These are phyloP conservation scores for Chrysopilus asiliformis DNA, from an alignment of 2,888 invertebrate species.

Conservation along the genomic window DNA sequence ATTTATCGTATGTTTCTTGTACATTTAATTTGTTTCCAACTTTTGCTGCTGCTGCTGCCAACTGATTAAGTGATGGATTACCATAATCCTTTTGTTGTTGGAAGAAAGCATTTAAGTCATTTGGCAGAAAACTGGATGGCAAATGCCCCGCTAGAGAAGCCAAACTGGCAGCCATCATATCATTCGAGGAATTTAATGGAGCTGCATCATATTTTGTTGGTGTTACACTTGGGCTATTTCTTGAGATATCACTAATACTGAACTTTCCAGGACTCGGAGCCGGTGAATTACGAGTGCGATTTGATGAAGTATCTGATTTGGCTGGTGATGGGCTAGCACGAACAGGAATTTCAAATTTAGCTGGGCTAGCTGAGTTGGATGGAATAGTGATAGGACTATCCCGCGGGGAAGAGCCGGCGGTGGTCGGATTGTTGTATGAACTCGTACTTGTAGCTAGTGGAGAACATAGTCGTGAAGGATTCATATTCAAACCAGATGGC, in stretches of 20 bases:
- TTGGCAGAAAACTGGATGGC: slow-evolving; percentile 31
- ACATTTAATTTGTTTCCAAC: slow-evolving; percentile 22
- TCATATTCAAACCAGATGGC: slow-evolving; percentile 36
- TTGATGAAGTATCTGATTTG: slow-evolving; percentile 45
- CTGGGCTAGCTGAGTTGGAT: slow-evolving; percentile 35
- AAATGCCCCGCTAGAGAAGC: slow-evolving; percentile 32
- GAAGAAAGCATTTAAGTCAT: slow-evolving; percentile 29
- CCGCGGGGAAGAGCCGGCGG: slow-evolving; percentile 26
- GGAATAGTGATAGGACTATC: slow-evolving; percentile 35
- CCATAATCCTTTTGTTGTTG: slow-evolving; percentile 33
- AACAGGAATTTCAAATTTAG: slow-evolving; percentile 43
- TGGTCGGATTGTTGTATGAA: slow-evolving; percentile 12
- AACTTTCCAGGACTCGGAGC: slow-evolving; percentile 38
- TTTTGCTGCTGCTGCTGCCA: slow-evolving; percentile 32
- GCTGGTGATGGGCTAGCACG: slow-evolving; percentile 45
- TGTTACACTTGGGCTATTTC: slow-evolving; percentile 32
- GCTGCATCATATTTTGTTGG: slow-evolving; percentile 30
- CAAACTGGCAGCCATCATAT: slow-evolving; percentile 34
- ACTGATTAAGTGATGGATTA: slow-evolving; percentile 29
- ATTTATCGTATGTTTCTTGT: slow-evolving; percentile 6
- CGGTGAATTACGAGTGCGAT: slow-evolving; percentile 41
- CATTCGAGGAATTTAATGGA: slow-evolving; percentile 20
- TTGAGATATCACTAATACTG: slow-evolving; percentile 32
- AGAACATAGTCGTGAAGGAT: slow-evolving; percentile 33
- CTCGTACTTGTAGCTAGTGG: slow-evolving; percentile 24